Base-by-base conservation (phyloP, 2,888 invertebrate genomes). In the Cylindroiulus punctatus region DNA sequence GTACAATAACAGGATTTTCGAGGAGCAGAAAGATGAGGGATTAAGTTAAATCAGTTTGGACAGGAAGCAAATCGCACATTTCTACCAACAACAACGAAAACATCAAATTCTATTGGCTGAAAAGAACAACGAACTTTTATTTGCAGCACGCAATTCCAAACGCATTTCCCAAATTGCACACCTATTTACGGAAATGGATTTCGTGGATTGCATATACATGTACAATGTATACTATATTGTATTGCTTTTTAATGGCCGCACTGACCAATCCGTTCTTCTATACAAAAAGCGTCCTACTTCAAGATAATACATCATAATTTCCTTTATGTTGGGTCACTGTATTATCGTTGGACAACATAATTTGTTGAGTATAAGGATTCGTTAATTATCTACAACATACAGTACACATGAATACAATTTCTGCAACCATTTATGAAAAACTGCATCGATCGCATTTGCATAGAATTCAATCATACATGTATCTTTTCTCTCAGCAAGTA, bases 151-250 rank as follows among this genome's bases (percentile, higher is more conserved):
- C 65, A 65, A 65, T 65, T 65, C 65, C 12, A 26, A 10, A 26
- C 26, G 65, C 65, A 65, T 65, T 65, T 65, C 26, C 65, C 26
- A 65, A 65, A 65, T 26, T 65, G 65, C 26, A 65, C 65, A 26
- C 65, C 65, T 65, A 65, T 65, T 65, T 65, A 26, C 65, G 65
- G 65, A 65, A 65, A 65, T 65, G 65, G 26, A 65, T 65, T 65
- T 26, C 65, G 65, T 65, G 65, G 65, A 65, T 65, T 65, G 65
- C 26, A 65, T 65, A 65, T 12, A 22, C 65, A 65, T n/a, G n/a
- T n/a, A n/a, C n/a, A n/a, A n/a, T n/a, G n/a, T n/a, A n/a, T n/a
- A n/a, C 26, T 65, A 65, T 65, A 65, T 65, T 65, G 26, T 65
- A 65, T 65, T 65, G 65, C 52, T 65, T 65, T 65, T 26, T 65